Base-by-base conservation (phyloP, 2,113 vertebrate genomes). In the Nyctereutes procyonoides region DNA sequence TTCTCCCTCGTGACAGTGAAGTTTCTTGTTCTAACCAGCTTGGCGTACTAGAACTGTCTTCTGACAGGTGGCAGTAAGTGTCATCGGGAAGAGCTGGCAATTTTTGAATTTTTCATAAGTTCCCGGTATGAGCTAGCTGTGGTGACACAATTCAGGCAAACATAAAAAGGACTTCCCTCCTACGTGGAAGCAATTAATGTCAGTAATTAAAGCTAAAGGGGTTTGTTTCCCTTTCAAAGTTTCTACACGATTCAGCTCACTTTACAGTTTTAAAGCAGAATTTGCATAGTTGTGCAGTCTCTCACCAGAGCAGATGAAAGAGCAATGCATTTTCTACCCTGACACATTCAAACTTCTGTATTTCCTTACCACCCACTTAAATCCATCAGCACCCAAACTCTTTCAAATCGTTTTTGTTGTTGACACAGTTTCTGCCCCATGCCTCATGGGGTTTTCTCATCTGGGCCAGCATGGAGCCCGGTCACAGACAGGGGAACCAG, bases 71-170 rank as follows among this genome's bases (percentile, higher is more conserved):
- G 32, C 53, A 28, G 71, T n/a, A 12, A 24, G 14, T 48, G 71
- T 55, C 26, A 43, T 7, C 1, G 19, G 80, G 62, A 71, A 62
- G 43, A 69, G 53, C 0, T 5, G n/a, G 38, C 15, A 1, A 11
- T 67, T 35, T 56, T 0, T 17, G 22, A 10, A 13, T 6, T n/a
- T 71, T 79, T 80, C 26, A 0, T 17, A 35, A 95, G 30, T 55
- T 55, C 69, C 43, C 2, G 0, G 1, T 14, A 24, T 17, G 30
- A 32, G 11, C 38, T 38, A 2, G 35, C 7, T 1, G 9, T 19
- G 43, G 65, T 62, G 30, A 30, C 65, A 56, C 88, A 24, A 80
- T 15, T 28, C 76, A 63, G 55, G 58, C 58, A 24, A 20, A 53
- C 17, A 26, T 35, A 2, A 56, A 35, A 88, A 30, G 48, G 24